Base-by-base conservation (phyloP, 1,140 invertebrate species). In the Leucophenga varia region DNA sequence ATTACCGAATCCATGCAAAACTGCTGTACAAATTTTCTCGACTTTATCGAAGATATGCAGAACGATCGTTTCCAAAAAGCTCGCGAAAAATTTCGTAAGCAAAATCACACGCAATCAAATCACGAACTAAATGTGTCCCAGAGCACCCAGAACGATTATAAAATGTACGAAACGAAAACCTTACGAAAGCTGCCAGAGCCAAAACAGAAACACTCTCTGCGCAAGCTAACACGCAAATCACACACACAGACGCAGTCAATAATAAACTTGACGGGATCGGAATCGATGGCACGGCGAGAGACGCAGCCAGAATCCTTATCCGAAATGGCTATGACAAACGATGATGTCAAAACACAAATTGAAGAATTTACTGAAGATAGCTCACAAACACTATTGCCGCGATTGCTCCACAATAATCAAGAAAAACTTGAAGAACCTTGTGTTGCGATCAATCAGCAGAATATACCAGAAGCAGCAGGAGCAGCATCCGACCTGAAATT, bases 21-120 rank as follows among this genome's bases (percentile, higher is more conserved):
- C 12, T 59, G 68, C 0, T 72, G 68, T 40, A 54, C 53, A 10
- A 57, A 54, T 1, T 72, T 65, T 21, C 30, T 72, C 0, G 49
- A 41, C 14, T 72, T 69, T 37, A 55, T 72, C 13, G 58, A 61
- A 37, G 68, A 72, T 36, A 50, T 72, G 61, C 68, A 72, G 25
- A 43, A 58, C 36, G 59, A 72, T 18, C 68, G 68, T n/a, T 52
- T 60, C 9, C 54, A 59, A 20, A 9, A 64, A 31, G 59, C 54
- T 0, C 38, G 59, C 1, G 34, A 50, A 21, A 36, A 40, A 3
- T 31, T 43, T 18, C 20, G 51, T 0, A 47, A 46, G 0, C 1
- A 45, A 3, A 9, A 28, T 6, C 16, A 30, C 22, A n/a, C 25
- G 34, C 13, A 25, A 47, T 12, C 10, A 28, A 20, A 8, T n/a